Percentiles rank a stretch among this genome's conserved stretches.
Evolutionary conservation across 2,888 invertebrate species (phyloP).

Genomic region (Nomada ruficornis): DNA sequence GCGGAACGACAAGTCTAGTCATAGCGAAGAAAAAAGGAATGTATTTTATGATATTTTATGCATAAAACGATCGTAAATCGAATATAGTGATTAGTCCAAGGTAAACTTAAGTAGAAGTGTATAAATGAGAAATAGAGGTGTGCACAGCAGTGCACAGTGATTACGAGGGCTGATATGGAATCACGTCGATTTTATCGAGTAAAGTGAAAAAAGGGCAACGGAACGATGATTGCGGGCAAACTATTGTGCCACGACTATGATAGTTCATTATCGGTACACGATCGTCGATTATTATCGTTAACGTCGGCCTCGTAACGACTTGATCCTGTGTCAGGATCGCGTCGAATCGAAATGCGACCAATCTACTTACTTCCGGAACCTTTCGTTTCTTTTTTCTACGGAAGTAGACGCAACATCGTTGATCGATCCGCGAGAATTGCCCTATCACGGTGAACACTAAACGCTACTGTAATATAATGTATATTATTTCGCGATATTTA

Average conservation of each 20-base stretch:
- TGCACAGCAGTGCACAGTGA: constrained; percentile 28
- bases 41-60: constrained; percentile 82
- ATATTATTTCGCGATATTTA: constrained; percentile 79
- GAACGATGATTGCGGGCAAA: constrained; percentile 58
- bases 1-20: constrained; percentile 73
- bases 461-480: constrained; percentile 82
- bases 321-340: constrained; percentile 25
- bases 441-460: constrained; percentile 69
- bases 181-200: constrained; percentile 51
- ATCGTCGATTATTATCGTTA: constrained; percentile 29
- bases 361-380: constrained; percentile 23
- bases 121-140: constrained; percentile 59
- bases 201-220: constrained; percentile 51
- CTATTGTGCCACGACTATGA: constrained; percentile 32
- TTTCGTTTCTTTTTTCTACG: constrained; percentile 22
- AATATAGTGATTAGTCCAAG: constrained; percentile 67
- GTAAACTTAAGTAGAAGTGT: constrained; percentile 71
- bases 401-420: constrained; percentile 54
- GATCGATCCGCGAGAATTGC: constrained; percentile 69
- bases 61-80: constrained; percentile 77
- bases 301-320: constrained; percentile 6
- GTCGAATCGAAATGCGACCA: constrained; percentile 13
- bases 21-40: constrained; percentile 77
- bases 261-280: constrained; percentile 38
- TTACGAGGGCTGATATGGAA: constrained; percentile 21